These are phyloP conservation scores for Xylota segnis DNA, from an alignment of 2,888 invertebrate species.

Conservation along the genomic window DNA sequence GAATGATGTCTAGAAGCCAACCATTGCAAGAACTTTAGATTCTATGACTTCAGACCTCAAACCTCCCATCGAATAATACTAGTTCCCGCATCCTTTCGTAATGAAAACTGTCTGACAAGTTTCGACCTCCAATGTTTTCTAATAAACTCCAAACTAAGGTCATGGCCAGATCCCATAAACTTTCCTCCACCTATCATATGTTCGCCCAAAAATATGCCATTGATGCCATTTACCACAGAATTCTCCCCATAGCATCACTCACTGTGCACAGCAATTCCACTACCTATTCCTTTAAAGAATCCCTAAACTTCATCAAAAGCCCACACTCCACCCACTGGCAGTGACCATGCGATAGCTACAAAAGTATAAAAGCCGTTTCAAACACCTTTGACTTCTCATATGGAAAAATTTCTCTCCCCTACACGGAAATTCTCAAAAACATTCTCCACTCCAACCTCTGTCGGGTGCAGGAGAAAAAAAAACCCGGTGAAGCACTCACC, in stretches of 20 bases:
- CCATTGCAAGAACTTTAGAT: no score
- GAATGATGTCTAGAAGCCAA: no score
- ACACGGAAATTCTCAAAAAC: slow-evolving; percentile 14
- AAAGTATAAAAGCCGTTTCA: slow-evolving; percentile 56
- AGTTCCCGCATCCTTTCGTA: no score
- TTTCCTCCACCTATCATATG: no score
- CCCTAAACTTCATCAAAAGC: slow-evolving; percentile 54
- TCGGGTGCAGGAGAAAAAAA: neutral
- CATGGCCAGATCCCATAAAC: no score
- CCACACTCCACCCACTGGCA: slow-evolving; percentile 23
- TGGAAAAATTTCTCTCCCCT: slow-evolving; percentile 51
- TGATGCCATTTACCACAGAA: neutral
- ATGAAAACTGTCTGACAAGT: no score
- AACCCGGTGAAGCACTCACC: slow-evolving; percentile 37
- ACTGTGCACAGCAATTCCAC: neutral
- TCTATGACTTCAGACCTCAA: no score
- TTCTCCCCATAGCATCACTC: neutral
- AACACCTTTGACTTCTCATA: slow-evolving; percentile 71
- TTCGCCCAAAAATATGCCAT: neutral
- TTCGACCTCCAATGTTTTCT: no score
- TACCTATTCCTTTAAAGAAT: slow-evolving; percentile 5
- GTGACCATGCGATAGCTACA: slow-evolving; percentile 40
- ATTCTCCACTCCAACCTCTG: slow-evolving; percentile 23
- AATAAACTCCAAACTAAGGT: no score
- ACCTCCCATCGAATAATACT: no score